phyloP scores from a whole-genome alignment of 2,797 vertebrate genomes.

The Apogon talboti region DNA sequence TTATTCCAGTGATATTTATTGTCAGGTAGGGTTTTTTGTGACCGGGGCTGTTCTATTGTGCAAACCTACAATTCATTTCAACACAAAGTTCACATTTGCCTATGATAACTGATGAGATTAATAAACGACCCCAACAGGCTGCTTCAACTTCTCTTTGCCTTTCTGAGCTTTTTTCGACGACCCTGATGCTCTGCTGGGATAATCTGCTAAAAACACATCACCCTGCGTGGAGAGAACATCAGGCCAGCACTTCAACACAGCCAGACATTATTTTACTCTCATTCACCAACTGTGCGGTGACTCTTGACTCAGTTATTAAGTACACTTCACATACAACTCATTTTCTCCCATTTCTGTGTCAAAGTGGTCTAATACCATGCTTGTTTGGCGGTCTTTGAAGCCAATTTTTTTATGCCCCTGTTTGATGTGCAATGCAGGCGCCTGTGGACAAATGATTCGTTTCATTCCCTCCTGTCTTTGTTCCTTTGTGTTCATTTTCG shows the following conservation, averaged over 20 bases:
- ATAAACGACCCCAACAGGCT: not conserved
- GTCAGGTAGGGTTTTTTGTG: not conserved
- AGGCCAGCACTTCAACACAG: conserved; percentile 41
- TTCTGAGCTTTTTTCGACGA: conserved; percentile 5
- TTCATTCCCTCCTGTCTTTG: conserved; percentile 59
- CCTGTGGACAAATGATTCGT: conserved; percentile 72
- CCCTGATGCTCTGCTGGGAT: conserved; percentile 14
- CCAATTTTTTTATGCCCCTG: conserved; percentile 49
- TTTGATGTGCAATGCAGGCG: conserved; percentile 66
- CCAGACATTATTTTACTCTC: conserved; percentile 46
- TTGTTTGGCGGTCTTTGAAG: conserved; percentile 73
- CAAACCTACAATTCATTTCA: too few relatives aligned
- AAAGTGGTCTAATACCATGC: conserved; percentile 58
- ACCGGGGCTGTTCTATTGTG: too few relatives aligned
- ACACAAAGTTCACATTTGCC: not conserved
- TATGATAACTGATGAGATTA: not conserved
- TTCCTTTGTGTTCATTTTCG: conserved; percentile 60
- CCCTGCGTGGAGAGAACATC: conserved; percentile 37
- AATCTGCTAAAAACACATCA: conserved; percentile 16
- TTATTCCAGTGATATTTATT: not conserved
- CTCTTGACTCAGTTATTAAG: conserved; percentile 56
- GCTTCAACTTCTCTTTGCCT: conserved; percentile 7
- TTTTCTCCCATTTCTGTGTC: conserved; percentile 50
- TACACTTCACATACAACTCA: conserved; percentile 53
- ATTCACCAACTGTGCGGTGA: conserved; percentile 8